A percentile compares a stretch with the other conserved stretches of the same genome.
Evolutionary conservation across 2,113 vertebrate genomes (phyloP).

Genomic region (Larimichthys polyactis): DNA sequence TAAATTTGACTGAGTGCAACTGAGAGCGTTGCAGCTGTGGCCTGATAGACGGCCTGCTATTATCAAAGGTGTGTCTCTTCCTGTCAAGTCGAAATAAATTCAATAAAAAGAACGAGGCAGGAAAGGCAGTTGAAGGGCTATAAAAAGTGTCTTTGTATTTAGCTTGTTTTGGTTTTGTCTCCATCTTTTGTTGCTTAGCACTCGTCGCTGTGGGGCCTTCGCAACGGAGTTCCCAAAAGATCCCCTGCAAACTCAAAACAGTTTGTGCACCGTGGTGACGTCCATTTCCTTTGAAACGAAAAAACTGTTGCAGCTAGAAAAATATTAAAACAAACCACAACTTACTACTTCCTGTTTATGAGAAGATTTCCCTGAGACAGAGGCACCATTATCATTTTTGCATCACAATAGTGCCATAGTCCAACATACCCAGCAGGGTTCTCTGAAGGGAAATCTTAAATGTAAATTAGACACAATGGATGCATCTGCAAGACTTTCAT

Average conservation of each 20-base stretch:
- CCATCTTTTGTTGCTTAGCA: not conserved
- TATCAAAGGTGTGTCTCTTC: constrained; percentile 49
- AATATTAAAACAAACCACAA: not conserved
- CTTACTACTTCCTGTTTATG: not conserved
- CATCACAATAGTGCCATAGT: not conserved
- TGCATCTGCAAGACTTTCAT: not conserved
- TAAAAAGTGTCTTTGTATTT: constrained; percentile 15
- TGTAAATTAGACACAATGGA: too few relatives aligned
- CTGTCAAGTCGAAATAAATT: constrained; percentile 15
- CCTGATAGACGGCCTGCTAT: not conserved
- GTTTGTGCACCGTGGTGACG: too few relatives aligned
- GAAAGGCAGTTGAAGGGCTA: not conserved
- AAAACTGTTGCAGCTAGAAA: not conserved
- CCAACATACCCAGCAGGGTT: not conserved
- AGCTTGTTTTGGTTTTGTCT: not conserved
- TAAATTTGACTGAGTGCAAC: constrained; percentile 56
- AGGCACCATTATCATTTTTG: not conserved
- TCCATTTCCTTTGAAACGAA: too few relatives aligned
- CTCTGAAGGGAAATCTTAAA: too few relatives aligned
- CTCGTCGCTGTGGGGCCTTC: not conserved
- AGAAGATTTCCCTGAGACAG: not conserved
- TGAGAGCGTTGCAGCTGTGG: constrained; percentile 53
- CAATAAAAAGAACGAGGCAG: constrained; percentile 17
- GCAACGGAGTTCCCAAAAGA: not conserved
- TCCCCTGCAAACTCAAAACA: not conserved